These are phyloP conservation scores for Staurois parvus DNA, from an alignment of 2,797 vertebrate species.

Conservation along the genomic window DNA sequence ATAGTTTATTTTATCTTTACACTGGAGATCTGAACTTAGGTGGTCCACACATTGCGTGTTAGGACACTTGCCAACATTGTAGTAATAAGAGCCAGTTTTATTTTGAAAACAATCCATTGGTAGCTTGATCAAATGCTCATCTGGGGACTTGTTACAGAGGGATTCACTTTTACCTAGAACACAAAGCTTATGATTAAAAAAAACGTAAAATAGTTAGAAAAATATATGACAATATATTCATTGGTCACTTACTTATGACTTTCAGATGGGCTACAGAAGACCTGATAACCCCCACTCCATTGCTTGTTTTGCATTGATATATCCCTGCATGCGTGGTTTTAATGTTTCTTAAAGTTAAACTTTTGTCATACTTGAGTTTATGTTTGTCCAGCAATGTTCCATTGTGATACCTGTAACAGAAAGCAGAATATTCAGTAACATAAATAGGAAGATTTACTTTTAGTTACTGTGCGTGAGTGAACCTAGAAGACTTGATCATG, in stretches of 20 bases:
- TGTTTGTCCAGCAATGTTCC: conserved; percentile 85
- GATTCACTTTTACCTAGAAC: conserved; percentile 81
- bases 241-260: conserved; percentile 82
- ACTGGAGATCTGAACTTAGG: conserved; percentile 75
- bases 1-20: conserved; percentile 76
- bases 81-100: conserved; percentile 78
- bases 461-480: too few species aligned
- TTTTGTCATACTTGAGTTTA: conserved; percentile 77
- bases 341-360: conserved; percentile 80
- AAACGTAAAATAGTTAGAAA: not conserved
- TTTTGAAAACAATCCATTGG: conserved; percentile 85
- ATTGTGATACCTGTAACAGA: conserved; percentile 90
- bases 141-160: conserved; percentile 83
- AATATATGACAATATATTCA: not conserved
- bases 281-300: conserved; percentile 83
- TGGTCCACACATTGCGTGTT: conserved; percentile 80
- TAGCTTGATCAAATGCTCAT: conserved; percentile 83
- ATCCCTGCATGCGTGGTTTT: conserved; percentile 79
- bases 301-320: conserved; percentile 93
- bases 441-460: too few species aligned
- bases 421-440: not conserved
- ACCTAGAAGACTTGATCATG: too few species aligned
- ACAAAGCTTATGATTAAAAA: not conserved
- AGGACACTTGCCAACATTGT: conserved; percentile 87
- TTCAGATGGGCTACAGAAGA: conserved; percentile 82